phyloP scores from a whole-genome alignment of 2,113 vertebrate species.

The Rhegmatorhina hoffmannsi region DNA sequence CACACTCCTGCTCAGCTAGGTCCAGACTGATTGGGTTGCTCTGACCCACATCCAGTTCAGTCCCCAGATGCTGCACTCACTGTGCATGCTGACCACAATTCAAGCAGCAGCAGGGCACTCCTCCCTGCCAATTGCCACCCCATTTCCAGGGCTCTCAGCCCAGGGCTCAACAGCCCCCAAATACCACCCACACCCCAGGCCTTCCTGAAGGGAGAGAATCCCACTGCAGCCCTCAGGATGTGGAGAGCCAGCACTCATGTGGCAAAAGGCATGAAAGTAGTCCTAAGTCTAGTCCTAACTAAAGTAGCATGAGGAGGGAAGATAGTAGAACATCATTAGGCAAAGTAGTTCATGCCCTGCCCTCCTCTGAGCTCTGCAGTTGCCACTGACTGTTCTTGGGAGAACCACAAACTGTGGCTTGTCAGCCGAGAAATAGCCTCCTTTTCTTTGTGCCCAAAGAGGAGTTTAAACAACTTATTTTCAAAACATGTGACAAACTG shows the following conservation, averaged over 20 bases:
- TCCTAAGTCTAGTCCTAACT: not conserved
- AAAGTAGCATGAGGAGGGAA: not conserved
- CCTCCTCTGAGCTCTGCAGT: not conserved
- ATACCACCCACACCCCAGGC: not conserved
- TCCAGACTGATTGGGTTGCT: not conserved
- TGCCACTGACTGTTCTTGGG: not conserved
- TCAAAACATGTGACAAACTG: not conserved
- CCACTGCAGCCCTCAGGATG: not conserved
- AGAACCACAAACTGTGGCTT: not conserved
- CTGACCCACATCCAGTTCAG: no score
- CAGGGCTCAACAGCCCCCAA: not conserved
- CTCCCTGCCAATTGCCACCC: not conserved
- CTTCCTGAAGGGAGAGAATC: not conserved
- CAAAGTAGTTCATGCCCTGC: not conserved
- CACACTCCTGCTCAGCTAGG: not conserved
- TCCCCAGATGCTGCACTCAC: not conserved
- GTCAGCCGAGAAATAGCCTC: rapidly evolving
- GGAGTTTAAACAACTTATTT: not conserved
- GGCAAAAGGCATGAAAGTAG: not conserved
- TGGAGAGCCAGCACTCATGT: not conserved
- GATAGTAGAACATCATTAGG: not conserved
- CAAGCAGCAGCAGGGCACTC: not conserved
- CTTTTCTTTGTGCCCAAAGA: not conserved
- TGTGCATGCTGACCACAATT: not conserved
- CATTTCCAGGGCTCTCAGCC: no score